Evolutionary conservation across 2,113 vertebrate genomes (phyloP).

Genomic region (Apus apus): DNA sequence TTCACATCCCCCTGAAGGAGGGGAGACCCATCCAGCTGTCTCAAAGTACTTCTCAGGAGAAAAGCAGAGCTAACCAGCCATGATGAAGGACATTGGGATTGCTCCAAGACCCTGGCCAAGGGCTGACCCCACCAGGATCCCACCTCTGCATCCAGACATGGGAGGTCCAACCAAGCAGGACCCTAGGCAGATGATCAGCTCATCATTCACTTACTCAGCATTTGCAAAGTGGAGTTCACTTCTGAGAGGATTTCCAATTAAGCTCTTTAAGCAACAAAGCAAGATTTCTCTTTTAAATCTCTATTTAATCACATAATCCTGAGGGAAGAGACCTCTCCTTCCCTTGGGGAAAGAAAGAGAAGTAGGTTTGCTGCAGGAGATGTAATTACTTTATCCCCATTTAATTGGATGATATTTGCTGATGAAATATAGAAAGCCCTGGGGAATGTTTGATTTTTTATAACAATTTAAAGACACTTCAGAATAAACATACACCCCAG

Average conservation of each 20-base stretch:
- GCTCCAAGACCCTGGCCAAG: neutral
- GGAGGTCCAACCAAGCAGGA: neutral
- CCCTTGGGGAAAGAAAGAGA: neutral
- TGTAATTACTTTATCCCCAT: neutral
- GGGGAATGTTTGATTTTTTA: neutral
- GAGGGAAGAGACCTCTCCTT: neutral
- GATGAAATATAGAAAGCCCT: neutral
- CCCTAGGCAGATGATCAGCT: neutral
- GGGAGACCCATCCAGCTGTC: neutral
- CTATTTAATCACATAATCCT: slow-evolving; percentile 49
- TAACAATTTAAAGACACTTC: neutral
- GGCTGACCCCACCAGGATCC: neutral
- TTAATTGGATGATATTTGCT: neutral
- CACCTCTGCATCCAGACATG: neutral
- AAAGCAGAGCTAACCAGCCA: neutral
- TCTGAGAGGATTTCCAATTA: slow-evolving; percentile 33
- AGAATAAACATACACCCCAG: neutral
- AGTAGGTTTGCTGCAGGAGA: slow-evolving; percentile 12
- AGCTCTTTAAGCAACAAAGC: slow-evolving; percentile 52
- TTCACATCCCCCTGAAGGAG: neutral
- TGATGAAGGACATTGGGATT: neutral
- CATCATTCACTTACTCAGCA: neutral
- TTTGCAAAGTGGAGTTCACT: neutral
- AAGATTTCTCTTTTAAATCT: slow-evolving; percentile 32
- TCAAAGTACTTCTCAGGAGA: neutral